Percentiles rank a stretch among this genome's conserved stretches.
Conservation (phyloP, 2,888 invertebrate genomes). For the Mimumesa dahlbomi region DNA sequence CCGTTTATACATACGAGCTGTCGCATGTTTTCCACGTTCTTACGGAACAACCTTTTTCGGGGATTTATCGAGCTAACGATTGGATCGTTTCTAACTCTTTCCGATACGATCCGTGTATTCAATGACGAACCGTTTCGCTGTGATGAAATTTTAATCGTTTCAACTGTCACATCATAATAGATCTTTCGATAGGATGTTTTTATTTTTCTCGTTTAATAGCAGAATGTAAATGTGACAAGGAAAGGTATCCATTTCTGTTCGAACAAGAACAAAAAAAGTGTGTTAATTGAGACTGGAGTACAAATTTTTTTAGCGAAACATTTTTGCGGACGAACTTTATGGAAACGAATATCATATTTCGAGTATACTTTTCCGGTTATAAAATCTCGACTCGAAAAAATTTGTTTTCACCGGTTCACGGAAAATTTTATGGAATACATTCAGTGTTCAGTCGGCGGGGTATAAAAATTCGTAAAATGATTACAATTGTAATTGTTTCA, state of each 20-base stretch:
- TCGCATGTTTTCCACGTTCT: background rate
- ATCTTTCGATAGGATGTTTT: no score
- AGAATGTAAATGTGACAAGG: no score
- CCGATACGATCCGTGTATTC: no score
- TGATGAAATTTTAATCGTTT: no score
- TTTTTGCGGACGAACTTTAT: background rate
- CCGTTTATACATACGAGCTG: background rate
- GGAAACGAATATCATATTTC: constrained; percentile 3
- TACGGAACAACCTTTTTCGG: background rate
- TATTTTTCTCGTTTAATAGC: no score
- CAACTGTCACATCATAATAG: no score
- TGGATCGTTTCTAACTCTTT: background rate
- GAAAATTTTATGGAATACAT: constrained; percentile 32
- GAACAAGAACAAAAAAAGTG: constrained; percentile 1
- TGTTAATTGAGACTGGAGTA: constrained; percentile 8
- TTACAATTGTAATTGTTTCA: constrained; percentile 24
- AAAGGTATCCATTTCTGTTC: no score
- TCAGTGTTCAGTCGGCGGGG: background rate
- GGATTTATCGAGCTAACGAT: background rate
- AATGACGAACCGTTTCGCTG: no score
- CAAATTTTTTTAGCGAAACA: no score
- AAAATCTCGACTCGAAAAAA: constrained; percentile 14
- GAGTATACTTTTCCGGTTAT: constrained; percentile 8
- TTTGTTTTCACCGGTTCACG: constrained; percentile 4
- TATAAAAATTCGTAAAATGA: constrained; percentile 2